phyloP scores from a whole-genome alignment of 2,888 invertebrate genomes.

The Zygaena filipendulae region DNA sequence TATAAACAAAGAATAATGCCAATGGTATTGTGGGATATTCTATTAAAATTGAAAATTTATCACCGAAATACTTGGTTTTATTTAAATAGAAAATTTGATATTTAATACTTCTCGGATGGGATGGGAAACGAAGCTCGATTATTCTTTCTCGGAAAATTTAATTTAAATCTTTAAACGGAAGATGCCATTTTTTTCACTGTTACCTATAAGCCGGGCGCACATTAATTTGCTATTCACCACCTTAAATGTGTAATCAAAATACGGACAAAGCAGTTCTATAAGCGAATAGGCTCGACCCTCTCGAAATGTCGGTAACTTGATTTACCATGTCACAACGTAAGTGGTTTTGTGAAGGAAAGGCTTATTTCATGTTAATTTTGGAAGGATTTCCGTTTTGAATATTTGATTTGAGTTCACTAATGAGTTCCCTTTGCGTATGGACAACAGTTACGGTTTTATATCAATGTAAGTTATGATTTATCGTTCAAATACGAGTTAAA shows the following conservation, averaged over 20 bases:
- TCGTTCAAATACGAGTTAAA: too few species aligned
- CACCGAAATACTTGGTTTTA: too few species aligned
- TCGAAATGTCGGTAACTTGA: slow-evolving; percentile 35
- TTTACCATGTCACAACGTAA: too few species aligned
- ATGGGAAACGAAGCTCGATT: slow-evolving; percentile 27
- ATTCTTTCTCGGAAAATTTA: slow-evolving; percentile 40
- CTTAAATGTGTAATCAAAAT: slow-evolving; percentile 42
- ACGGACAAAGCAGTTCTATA: slow-evolving; percentile 24
- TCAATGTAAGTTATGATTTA: slow-evolving; percentile 37
- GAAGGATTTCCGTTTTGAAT: too few species aligned
- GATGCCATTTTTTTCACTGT: slow-evolving; percentile 50
- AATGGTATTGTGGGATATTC: too few species aligned
- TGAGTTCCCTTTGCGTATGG: slow-evolving; percentile 40
- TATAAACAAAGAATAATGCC: slow-evolving; percentile 7
- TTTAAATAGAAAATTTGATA: too few species aligned
- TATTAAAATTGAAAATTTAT: neutral
- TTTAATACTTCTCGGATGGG: slow-evolving; percentile 21
- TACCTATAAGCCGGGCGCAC: slow-evolving; percentile 25
- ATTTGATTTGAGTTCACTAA: slow-evolving; percentile 17
- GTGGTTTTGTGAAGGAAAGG: too few species aligned
- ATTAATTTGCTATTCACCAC: slow-evolving; percentile 49
- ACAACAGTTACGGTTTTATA: slow-evolving; percentile 34
- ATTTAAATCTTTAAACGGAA: slow-evolving; percentile 29
- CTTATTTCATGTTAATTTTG: too few species aligned
- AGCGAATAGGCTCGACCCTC: slow-evolving; percentile 36